Evolutionary conservation across 2,888 invertebrate genomes (phyloP).

Genomic region (Microctonus aethiopoides): DNA sequence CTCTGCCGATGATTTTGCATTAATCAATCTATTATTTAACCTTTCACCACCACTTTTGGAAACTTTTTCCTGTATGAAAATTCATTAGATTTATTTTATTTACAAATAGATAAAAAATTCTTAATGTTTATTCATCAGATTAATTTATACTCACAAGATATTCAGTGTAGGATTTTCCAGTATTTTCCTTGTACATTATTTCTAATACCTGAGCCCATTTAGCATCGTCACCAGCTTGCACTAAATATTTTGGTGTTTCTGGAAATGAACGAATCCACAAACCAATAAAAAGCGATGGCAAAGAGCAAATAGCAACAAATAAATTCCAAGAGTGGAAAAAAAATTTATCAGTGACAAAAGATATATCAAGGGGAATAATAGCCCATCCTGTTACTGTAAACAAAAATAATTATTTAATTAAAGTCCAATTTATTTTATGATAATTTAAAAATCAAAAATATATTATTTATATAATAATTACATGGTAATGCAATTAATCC

Average conservation of each 20-base stretch:
- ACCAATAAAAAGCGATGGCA: slow-evolving; percentile 75
- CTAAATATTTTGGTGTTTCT: slow-evolving; percentile 83
- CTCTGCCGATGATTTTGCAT: background rate
- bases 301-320: slow-evolving; percentile 78
- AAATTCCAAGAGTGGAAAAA: slow-evolving; percentile 83
- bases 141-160: slow-evolving; percentile 65
- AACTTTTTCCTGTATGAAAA: slow-evolving; percentile 34
- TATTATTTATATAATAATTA: slow-evolving; percentile 61
- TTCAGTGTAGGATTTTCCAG: slow-evolving; percentile 67
- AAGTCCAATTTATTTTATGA: no score
- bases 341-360: slow-evolving; percentile 71
- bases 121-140: background rate
- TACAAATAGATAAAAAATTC: background rate
- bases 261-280: slow-evolving; percentile 79
- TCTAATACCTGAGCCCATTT: slow-evolving; percentile 76
- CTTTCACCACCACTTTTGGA: slow-evolving; percentile 34
- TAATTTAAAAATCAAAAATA: background rate
- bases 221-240: slow-evolving; percentile 80
- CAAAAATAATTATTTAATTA: background rate
- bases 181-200: slow-evolving; percentile 77
- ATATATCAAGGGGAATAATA: slow-evolving; percentile 76
- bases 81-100: background rate
- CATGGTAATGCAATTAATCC: slow-evolving; percentile 80
- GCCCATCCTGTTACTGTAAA: slow-evolving; percentile 79
- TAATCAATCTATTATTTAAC: slow-evolving; percentile 20